Percentiles rank a stretch among this genome's conserved stretches.
These are phyloP conservation scores for Pungitius pungitius DNA, from an alignment of 2,113 vertebrate genomes.

Conservation along the genomic window DNA sequence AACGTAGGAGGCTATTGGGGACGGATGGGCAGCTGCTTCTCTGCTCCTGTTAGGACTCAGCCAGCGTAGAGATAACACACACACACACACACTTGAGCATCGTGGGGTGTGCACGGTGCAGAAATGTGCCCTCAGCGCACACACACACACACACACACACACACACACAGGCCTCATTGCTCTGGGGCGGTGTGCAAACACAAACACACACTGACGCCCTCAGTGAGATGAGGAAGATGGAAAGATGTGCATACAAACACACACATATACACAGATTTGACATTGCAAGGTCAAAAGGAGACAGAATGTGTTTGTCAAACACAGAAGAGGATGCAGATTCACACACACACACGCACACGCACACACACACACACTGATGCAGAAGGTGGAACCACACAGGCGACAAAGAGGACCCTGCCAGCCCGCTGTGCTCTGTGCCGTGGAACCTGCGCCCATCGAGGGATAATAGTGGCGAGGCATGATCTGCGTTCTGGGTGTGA, in stretches of 20 bases:
- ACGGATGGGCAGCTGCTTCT: conserved; percentile 57
- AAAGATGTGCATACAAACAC: neutral
- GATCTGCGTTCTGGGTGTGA: conserved; percentile 32
- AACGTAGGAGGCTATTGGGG: conserved; percentile 37
- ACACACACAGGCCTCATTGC: conserved; percentile 23
- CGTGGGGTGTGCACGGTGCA: neutral
- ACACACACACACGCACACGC: neutral
- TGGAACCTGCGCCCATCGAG: conserved; percentile 27
- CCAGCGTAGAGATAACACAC: neutral
- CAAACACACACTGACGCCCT: neutral
- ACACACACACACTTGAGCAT: conserved; percentile 33
- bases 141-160: neutral
- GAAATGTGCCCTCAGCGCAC: neutral
- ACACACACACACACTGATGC: conserved; percentile 11
- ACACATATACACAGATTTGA: neutral
- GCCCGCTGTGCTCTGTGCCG: conserved; percentile 21
- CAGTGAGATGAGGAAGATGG: neutral
- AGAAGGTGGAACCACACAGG: neutral
- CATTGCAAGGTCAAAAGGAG: neutral
- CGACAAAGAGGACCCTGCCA: neutral
- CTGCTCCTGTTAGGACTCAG: conserved; percentile 40
- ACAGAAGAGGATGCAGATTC: neutral
- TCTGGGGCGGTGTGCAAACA: neutral
- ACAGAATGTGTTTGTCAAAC: neutral
- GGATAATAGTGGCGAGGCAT: conserved; percentile 36